phyloP scores from a whole-genome alignment of 2,797 vertebrate species.

The Lacerta viridis region DNA sequence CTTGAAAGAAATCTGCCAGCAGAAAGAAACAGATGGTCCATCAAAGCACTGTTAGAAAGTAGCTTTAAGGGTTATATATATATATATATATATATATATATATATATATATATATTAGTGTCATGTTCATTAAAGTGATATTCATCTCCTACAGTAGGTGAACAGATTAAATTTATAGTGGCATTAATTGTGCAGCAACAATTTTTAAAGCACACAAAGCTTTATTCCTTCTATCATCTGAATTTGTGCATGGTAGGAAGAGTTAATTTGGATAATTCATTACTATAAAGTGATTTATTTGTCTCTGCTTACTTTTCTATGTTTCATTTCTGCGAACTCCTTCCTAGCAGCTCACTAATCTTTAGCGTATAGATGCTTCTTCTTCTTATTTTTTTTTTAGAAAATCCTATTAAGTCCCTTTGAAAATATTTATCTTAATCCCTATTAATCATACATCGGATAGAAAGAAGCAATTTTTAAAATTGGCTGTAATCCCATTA shows the following conservation, averaged over 20 bases:
- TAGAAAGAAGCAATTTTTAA: slow-evolving; percentile 20
- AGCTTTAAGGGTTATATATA: neutral
- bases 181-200: neutral
- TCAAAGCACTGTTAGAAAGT: slow-evolving; percentile 1
- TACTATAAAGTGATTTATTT: slow-evolving; percentile 24
- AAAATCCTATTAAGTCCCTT: slow-evolving; percentile 36
- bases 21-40: slow-evolving; percentile 15
- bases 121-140: slow-evolving; percentile 13
- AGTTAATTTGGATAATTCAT: slow-evolving; percentile 36
- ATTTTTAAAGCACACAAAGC: neutral
- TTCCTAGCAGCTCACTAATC: neutral
- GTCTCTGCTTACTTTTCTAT: slow-evolving; percentile 17
- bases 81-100: too few relatives aligned
- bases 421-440: slow-evolving; percentile 38
- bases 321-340: neutral
- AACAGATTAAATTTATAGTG: neutral
- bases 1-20: neutral
- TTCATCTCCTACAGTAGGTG: slow-evolving; percentile 10
- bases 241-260: slow-evolving; percentile 11
- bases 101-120: neutral
- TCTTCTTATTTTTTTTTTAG: neutral
- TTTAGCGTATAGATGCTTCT: neutral
- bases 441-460: slow-evolving; percentile 17
- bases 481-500: neutral
- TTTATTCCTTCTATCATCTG: neutral